A percentile compares a stretch with the other conserved stretches of the same genome.
These are phyloP conservation scores for Struthidea cinerea DNA, from an alignment of 2,113 vertebrate species.

Conservation along the genomic window DNA sequence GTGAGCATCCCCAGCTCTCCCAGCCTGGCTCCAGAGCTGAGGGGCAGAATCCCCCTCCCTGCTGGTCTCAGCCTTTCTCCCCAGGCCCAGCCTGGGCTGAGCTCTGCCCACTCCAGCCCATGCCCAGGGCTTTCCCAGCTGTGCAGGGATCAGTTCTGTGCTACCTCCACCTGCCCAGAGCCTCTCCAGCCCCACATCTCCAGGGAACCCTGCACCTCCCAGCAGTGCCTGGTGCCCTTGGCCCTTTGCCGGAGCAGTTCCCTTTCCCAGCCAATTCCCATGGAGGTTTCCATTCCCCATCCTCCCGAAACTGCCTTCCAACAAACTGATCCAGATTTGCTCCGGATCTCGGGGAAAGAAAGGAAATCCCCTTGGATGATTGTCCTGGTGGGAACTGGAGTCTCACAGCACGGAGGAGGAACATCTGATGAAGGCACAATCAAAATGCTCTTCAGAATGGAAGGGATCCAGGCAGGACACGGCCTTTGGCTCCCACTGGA, in stretches of 20 bases:
- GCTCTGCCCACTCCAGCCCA: not conserved
- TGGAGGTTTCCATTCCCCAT: accelerated
- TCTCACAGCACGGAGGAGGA: not conserved
- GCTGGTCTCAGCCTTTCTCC: not conserved
- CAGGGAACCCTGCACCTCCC: not conserved
- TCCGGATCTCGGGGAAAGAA: not conserved
- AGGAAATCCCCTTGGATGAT: not conserved
- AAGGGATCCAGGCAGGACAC: not conserved
- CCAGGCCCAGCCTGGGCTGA: not conserved
- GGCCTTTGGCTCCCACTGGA: accelerated
- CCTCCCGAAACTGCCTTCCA: not conserved
- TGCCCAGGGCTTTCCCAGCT: not conserved
- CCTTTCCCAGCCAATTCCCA: accelerated
- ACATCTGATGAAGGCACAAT: not conserved
- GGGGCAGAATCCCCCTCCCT: not conserved
- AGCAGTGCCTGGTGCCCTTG: not conserved
- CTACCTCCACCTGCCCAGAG: not conserved
- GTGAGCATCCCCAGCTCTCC: not conserved
- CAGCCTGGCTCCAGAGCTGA: not conserved
- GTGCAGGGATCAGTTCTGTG: not conserved
- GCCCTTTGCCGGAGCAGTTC: not conserved
- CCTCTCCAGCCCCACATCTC: not conserved
- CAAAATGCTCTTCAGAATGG: not conserved
- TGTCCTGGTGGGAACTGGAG: not conserved
- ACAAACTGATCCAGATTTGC: accelerated